Base-by-base conservation (phyloP, 2,888 invertebrate species). In the Pterostichus madidus region DNA sequence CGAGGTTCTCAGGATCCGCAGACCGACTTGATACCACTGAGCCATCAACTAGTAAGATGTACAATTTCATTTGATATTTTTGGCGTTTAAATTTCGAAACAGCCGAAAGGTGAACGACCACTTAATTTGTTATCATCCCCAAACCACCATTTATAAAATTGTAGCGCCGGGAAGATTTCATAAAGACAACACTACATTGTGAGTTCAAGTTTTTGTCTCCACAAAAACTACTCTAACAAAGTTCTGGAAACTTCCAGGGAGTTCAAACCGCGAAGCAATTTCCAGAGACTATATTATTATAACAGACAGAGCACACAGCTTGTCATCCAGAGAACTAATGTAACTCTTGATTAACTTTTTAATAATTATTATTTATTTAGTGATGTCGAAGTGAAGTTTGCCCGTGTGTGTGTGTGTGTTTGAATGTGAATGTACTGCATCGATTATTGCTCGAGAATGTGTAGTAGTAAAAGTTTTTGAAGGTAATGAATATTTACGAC, bases 401-500 rank as follows among this genome's bases (percentile, higher is more conserved):
- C 8, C n/a, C 5, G 49, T 5, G 49, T 49, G 49, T 49, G 49
- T 49, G 11, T 1, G 5, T n/a, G 49, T 1, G 24, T 49, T 49
- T 5, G 49, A 49, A 49, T 49, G 49, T 13, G 13, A 49, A 5
- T n/a, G 49, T 49, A 49, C 49, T 2, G 56, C 15, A 56, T 56
- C 56, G 39, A 39, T 39, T 39, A 39, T 39, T 39, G 39, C 5
- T 39, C 39, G 39, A 6, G 39, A 39, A 39, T 5, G 7, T 8
- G 7, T 39, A 3, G 68, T 71, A 71, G 44, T 71, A 71, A 71
- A 71, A 71, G 68, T 71, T 71, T 56, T 56, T 44, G 68, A 71
- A 71, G 3, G 44, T 71, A 71, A 71, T 71, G 68, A 71, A 71
- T 71, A 71, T 71, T 71, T 71, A 71, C 68, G 68, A 71, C 17